A percentile compares a stretch with the other conserved stretches of the same genome.
Conservation (phyloP, 2,113 vertebrate genomes). For the Cyprinus carpio region DNA sequence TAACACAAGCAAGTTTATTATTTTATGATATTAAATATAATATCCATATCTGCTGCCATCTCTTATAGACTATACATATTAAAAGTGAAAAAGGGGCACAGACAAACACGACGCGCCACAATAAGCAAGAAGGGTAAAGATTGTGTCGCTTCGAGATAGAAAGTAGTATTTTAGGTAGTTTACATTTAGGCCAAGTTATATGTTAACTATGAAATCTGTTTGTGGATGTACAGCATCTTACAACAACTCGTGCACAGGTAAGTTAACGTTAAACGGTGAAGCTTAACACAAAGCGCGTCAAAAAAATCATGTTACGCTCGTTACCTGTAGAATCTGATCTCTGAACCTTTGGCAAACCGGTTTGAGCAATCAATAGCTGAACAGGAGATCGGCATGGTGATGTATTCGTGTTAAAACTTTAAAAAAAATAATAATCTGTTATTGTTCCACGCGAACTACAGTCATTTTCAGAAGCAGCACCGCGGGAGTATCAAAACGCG, state of each 20-base stretch:
- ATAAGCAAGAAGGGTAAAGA: too few species aligned
- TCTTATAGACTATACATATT: neutral
- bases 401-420: neutral
- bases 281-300: neutral
- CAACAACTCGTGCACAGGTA: neutral
- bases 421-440: neutral
- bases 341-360: slow-evolving; percentile 78
- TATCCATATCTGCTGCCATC: neutral
- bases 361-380: slow-evolving; percentile 76
- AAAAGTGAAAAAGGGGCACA: neutral
- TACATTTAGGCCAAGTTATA: neutral
- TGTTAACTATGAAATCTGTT: neutral
- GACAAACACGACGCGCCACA: neutral
- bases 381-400: slow-evolving; percentile 76
- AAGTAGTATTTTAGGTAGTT: neutral
- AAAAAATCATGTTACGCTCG: neutral
- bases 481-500: neutral
- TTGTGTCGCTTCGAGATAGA: neutral
- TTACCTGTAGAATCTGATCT: slow-evolving; percentile 79
- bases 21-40: neutral
- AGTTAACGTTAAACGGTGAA: too few species aligned
- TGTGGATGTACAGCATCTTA: neutral
- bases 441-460: neutral
- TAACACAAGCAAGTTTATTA: neutral
- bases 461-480: neutral